Conservation (phyloP, 2,797 vertebrate genomes). For the Pelodytes ibericus region DNA sequence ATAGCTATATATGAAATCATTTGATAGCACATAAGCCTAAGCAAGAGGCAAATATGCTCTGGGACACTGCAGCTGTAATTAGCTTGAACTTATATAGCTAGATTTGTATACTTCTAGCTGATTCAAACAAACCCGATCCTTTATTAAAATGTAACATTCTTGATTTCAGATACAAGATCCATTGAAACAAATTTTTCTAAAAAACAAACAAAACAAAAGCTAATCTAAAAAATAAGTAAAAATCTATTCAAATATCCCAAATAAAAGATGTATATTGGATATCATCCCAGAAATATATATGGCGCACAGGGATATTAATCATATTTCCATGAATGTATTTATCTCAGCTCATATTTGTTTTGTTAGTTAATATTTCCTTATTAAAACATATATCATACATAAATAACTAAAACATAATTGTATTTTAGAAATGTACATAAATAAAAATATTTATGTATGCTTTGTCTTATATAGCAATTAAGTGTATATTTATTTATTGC, state of each 20-base stretch:
- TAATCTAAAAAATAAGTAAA: too few relatives aligned
- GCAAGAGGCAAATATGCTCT: too few relatives aligned
- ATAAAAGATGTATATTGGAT: not conserved
- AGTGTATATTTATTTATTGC: not conserved
- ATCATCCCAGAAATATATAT: constrained; percentile 18
- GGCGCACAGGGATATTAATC: constrained; percentile 29
- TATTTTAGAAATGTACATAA: constrained; percentile 14
- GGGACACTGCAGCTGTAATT: too few relatives aligned
- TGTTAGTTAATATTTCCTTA: constrained; percentile 11
- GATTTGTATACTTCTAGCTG: too few relatives aligned
- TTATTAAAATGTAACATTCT: too few relatives aligned
- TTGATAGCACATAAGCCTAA: too few relatives aligned
- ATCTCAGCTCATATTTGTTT: not conserved
- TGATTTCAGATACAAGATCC: too few relatives aligned
- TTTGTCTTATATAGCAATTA: constrained; percentile 13
- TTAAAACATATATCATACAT: constrained; percentile 13
- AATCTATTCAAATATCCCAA: not conserved
- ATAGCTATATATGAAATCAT: too few relatives aligned
- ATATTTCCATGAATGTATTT: not conserved
- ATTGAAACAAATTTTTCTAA: too few relatives aligned
- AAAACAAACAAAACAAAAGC: too few relatives aligned
- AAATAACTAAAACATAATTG: constrained; percentile 16
- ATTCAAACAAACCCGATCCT: too few relatives aligned
- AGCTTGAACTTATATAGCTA: too few relatives aligned
- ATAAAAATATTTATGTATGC: constrained; percentile 10